Percentiles rank a stretch among this genome's conserved stretches.
These are phyloP conservation scores for Papilio machaon DNA, from an alignment of 1,140 invertebrate species.

Conservation along the genomic window DNA sequence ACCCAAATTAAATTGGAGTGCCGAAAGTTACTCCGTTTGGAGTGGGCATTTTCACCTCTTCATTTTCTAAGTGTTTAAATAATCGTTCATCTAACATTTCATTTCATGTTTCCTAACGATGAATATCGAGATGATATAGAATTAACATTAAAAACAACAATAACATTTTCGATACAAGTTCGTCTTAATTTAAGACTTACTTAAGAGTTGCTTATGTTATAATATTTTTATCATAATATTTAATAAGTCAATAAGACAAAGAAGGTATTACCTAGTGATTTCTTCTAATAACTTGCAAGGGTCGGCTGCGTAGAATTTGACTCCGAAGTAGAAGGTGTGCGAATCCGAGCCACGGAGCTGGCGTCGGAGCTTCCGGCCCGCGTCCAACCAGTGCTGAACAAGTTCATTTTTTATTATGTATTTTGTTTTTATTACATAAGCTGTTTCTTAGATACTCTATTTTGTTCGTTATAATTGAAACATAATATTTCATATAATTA, in stretches of 20 bases:
- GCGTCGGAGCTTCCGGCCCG: constrained; percentile 90
- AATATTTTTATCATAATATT: too few relatives aligned
- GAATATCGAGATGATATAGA: too few relatives aligned
- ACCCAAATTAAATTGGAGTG: constrained; percentile 28
- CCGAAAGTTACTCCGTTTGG: constrained; percentile 23
- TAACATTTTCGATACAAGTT: too few relatives aligned
- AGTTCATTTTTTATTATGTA: not conserved
- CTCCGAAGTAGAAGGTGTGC: constrained; percentile 97
- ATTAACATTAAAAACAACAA: too few relatives aligned
- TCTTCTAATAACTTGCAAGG: constrained; percentile 97
- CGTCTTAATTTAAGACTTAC: not conserved
- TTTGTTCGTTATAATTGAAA: too few relatives aligned
- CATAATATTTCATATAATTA: too few relatives aligned
- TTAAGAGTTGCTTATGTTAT: too few relatives aligned
- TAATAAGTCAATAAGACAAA: not conserved
- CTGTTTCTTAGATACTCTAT: too few relatives aligned
- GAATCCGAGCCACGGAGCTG: constrained; percentile 90
- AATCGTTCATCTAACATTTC: not conserved
- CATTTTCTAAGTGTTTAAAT: constrained; percentile 21
- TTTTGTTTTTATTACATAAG: too few relatives aligned
- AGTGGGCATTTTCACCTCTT: not conserved
- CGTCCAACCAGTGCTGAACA: constrained; percentile 94
- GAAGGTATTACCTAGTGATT: constrained; percentile 89
- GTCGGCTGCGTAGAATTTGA: constrained; percentile 99
- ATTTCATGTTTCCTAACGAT: not conserved